Conservation (phyloP, 1,140 invertebrate species). For the Drosophila kepulauana region DNA sequence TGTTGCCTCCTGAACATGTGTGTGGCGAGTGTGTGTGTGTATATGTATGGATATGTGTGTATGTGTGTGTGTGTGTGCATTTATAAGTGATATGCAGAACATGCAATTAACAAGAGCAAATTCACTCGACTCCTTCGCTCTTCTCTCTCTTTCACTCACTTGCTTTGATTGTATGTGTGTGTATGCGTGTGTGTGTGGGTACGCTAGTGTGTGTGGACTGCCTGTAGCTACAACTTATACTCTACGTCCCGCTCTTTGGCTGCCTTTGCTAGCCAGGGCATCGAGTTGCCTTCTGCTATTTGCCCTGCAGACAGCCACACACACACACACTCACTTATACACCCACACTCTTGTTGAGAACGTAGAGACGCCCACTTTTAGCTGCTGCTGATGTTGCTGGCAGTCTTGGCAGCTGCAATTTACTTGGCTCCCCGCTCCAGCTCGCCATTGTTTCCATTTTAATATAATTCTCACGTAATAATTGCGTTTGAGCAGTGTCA, state of each 20-base stretch:
- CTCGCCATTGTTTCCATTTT: conserved; percentile 76
- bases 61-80: conserved; percentile 57
- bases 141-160: not conserved
- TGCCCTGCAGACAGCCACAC: conserved; percentile 55
- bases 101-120: conserved; percentile 84
- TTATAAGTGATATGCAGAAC: conserved; percentile 84
- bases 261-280: conserved; percentile 1
- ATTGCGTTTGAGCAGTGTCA: conserved; percentile 72
- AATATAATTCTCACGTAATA: conserved; percentile 83
- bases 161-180: not conserved
- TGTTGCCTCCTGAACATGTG: conserved; percentile 2
- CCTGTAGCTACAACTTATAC: conserved; percentile 26
- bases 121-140: conserved; percentile 56
- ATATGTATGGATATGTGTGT: not conserved
- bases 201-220: not conserved
- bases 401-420: conserved; percentile 51
- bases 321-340: conserved; percentile 11
- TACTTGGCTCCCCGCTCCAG: conserved; percentile 17
- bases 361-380: conserved; percentile 50
- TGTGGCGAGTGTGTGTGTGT: not conserved
- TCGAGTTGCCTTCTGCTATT: conserved; percentile 58
- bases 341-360: conserved; percentile 28
- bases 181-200: no score
- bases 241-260: conserved; percentile 4
- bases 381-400: conserved; percentile 30